Base-by-base conservation (phyloP, 2,888 invertebrate species). In the Tinea trinotella region DNA sequence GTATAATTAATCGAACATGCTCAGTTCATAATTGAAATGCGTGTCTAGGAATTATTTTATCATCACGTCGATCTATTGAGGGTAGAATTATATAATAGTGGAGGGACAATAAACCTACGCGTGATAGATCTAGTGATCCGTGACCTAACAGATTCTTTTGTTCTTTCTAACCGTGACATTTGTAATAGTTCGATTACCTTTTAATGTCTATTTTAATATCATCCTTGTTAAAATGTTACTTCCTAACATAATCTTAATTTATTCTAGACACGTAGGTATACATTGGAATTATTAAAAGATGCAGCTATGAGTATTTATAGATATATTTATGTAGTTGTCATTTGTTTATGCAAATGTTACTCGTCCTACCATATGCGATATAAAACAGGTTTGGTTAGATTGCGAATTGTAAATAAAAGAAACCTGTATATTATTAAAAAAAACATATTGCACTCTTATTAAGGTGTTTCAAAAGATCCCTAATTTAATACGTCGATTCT, bases 121-220 rank as follows among this genome's bases (percentile, higher is more conserved):
- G 19, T 48, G 48, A 40, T 40, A 13, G 40, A 48, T 2, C 19
- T 48, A 10, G 4, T 48, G 10, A 48, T 48, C 48, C 48, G 48
- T 48, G 48, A 48, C 48, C 48, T 48, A 48, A 4, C 48, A 18
- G n/a, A 60, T 58, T 65, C 63, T 64, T 68, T 70, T 68, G 67
- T 69, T 72, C 60, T 56, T 53, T 55, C n/a, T 48, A 65, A 66
- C 70, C 76, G 67, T 76, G 72, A 73, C 73, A 76, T 77, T 72
- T 58, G 65, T 72, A 74, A 74, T 75, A 17, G 48, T 48, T 48
- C 48, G n/a, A 48, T 48, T 48, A 48, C 12, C 48, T 48, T 48
- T 48, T 15, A 15, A 19, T 19, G n/a, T 19, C 48, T 19, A 48
- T 48, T 48, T 48, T 48, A 3, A 19, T 17, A 2, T 17, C 48